Evolutionary conservation across 2,888 invertebrate species (phyloP), one percentile per base, ranked within the genome.

Genomic region (Lycia hirtaria): DNA sequence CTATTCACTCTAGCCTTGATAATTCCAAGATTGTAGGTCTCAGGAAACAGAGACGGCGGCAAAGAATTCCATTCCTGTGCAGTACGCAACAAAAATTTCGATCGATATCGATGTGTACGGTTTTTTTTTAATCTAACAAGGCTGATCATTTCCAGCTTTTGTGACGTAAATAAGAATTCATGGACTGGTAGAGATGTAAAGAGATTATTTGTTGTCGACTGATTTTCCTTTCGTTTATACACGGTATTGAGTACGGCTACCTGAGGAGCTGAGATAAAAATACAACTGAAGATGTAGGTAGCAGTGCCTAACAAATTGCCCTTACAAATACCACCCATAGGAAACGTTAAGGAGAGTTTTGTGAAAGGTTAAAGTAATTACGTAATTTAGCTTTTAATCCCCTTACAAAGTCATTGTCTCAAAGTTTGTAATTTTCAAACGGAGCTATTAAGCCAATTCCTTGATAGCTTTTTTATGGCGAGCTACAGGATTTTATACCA

Each of bases 361-460:
- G 60, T 63, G 57, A 69, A 72, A 76, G 71, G 69, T 70, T 69
- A 63, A 70, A 69, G 68, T 72, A 76, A 75, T 75, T 75, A 72
- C 70, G 69, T 74, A 72, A 77, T 71, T 72, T 69, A 71, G 72
- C 71, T 69, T 71, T 74, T 74, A 76, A 76, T 73, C 68, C 66
- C 56, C 64, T 70, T 65, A 66, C 70, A 73, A 72, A 76, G 71
- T 72, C 74, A 65, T 71, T 69, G 71, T 72, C 71, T 68, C 58
- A 35, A 72, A 75, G 70, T 75, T 76, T 68, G 68, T 72, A 67
- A 74, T 75, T 75, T 68, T 47, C 47, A 71, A 77, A 72, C 66
- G 61, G 72, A 68, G 67, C 67, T 67, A 63, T 69, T 65, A 65
- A 63, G 57, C 69, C 63, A 61, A 64, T 65, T 69, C 54, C 57